Evolutionary conservation across 1,140 invertebrate species (phyloP).

Genomic region (Chironomus tepperi): DNA sequence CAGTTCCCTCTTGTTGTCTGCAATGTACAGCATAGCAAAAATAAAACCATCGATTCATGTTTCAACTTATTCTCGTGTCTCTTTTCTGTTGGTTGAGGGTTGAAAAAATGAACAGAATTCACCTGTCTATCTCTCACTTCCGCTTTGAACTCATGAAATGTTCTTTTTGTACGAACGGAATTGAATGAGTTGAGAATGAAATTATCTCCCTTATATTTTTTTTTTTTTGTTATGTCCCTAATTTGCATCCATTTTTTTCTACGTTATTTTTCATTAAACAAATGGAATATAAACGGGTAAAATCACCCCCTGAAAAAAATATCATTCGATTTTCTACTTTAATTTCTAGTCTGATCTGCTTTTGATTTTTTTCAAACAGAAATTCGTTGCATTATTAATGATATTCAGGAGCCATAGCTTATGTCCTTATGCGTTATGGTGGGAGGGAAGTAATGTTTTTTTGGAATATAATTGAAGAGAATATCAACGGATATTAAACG

Average conservation of each 20-base stretch:
- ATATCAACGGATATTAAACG: no score
- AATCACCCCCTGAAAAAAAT: no score
- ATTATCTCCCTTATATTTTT: neutral
- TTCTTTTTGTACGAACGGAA: neutral
- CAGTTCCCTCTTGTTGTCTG: neutral
- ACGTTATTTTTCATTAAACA: neutral
- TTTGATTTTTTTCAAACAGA: no score
- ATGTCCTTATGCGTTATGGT: no score
- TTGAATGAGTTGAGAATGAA: neutral
- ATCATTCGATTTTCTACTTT: no score
- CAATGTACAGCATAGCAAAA: neutral
- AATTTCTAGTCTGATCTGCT: no score
- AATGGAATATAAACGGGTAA: no score
- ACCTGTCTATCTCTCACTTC: constrained; percentile 9
- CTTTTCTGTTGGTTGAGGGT: neutral
- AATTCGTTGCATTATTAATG: no score
- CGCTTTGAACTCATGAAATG: neutral
- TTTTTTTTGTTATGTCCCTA: neutral
- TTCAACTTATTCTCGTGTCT: neutral
- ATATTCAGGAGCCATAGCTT: no score
- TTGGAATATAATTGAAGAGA: no score
- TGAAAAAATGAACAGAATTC: constrained; percentile 9
- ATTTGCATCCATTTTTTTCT: neutral
- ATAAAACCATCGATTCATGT: neutral
- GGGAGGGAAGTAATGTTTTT: no score